Conservation (phyloP, 2,113 vertebrate genomes). For the Barbus barbus region DNA sequence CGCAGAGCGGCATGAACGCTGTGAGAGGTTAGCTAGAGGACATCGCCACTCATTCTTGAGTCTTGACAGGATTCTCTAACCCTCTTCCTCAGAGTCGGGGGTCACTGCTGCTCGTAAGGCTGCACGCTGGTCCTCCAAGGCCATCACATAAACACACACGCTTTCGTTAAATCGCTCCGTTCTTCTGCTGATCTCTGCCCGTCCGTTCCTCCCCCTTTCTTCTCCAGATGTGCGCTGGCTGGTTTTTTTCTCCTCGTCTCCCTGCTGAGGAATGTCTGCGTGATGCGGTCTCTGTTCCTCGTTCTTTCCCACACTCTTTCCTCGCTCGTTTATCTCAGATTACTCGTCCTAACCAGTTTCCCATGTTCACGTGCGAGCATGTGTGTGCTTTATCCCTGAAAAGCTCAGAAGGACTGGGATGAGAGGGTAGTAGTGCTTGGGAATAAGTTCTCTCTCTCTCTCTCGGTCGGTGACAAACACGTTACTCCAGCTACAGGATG, state of each 20-base stretch:
- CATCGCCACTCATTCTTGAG: slow-evolving; percentile 94
- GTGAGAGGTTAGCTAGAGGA: slow-evolving; percentile 83
- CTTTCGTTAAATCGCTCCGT: slow-evolving; percentile 24
- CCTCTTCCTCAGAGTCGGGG: slow-evolving; percentile 88
- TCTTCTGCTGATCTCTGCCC: neutral
- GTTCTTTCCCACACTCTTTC: neutral
- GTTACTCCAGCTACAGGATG: slow-evolving; percentile 86
- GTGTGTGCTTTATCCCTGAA: slow-evolving; percentile 12
- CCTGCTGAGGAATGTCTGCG: slow-evolving; percentile 35
- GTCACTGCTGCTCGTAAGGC: slow-evolving; percentile 72
- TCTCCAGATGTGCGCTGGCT: slow-evolving; percentile 24
- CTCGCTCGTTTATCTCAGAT: neutral
- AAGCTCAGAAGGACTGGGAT: slow-evolving; percentile 10
- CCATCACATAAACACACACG: slow-evolving; percentile 78
- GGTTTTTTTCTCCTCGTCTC: slow-evolving; percentile 34
- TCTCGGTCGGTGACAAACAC: slow-evolving; percentile 75
- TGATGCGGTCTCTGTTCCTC: slow-evolving; percentile 13
- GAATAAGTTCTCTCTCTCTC: slow-evolving; percentile 49
- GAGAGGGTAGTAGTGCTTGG: neutral
- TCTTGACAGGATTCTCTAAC: slow-evolving; percentile 74
- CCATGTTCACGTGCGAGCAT: neutral
- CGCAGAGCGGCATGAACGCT: no score
- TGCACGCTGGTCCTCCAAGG: slow-evolving; percentile 70
- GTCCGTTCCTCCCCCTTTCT: slow-evolving; percentile 2
- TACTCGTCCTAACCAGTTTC: neutral